These are phyloP conservation scores for Crax fasciolata DNA, from an alignment of 2,797 vertebrate genomes.

Conservation along the genomic window DNA sequence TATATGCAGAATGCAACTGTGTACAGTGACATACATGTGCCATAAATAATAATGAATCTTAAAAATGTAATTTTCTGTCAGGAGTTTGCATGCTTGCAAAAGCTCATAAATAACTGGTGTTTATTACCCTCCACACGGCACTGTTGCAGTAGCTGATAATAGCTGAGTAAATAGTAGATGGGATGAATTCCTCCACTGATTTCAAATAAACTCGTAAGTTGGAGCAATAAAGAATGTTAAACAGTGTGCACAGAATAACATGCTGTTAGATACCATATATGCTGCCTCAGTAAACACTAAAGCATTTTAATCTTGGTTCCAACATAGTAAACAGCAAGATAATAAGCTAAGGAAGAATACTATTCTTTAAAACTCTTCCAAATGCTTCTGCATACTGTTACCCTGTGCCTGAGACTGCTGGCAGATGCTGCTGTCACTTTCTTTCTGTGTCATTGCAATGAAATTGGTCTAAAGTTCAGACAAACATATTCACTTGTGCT, in stretches of 20 bases:
- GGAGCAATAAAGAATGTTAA: slow-evolving; percentile 77
- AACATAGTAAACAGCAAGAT: slow-evolving; percentile 67
- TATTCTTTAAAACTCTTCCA: slow-evolving; percentile 49
- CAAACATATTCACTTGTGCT: slow-evolving; percentile 11
- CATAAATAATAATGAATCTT: slow-evolving; percentile 66
- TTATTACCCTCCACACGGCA: slow-evolving; percentile 68
- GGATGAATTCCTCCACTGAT: slow-evolving; percentile 75
- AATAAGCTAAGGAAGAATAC: slow-evolving; percentile 66
- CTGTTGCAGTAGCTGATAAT: slow-evolving; percentile 79
- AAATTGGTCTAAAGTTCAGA: slow-evolving; percentile 36
- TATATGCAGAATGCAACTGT: neutral
- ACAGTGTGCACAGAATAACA: slow-evolving; percentile 71
- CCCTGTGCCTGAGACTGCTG: neutral
- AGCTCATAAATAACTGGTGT: slow-evolving; percentile 77
- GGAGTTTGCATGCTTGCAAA: slow-evolving; percentile 54
- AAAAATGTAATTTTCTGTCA: slow-evolving; percentile 79
- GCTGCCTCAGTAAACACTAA: slow-evolving; percentile 80
- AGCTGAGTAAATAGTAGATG: slow-evolving; percentile 75
- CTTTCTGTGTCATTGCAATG: slow-evolving; percentile 1
- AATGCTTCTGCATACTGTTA: slow-evolving; percentile 7
- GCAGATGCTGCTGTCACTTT: slow-evolving; percentile 34
- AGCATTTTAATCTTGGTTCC: slow-evolving; percentile 75
- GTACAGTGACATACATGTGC: neutral
- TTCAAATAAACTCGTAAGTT: slow-evolving; percentile 77
- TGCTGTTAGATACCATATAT: slow-evolving; percentile 73